Base-by-base conservation (phyloP, 2,797 vertebrate species). In the Xenentodon cancila region DNA sequence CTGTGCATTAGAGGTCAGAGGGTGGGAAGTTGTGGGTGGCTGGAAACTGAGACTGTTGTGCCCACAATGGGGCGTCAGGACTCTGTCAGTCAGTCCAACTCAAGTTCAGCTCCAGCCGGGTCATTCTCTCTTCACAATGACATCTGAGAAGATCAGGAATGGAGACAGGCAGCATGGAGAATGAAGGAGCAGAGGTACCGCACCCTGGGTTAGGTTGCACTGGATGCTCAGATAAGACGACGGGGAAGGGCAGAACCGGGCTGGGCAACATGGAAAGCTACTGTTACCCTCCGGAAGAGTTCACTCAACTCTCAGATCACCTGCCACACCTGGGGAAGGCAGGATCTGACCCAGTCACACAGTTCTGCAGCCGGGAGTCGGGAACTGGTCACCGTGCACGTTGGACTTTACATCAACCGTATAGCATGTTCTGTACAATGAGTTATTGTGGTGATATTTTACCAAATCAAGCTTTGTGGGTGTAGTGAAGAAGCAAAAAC, bases 271-370 rank as follows among this genome's bases (percentile, higher is more conserved):
- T 62, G 69, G 75, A 47, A 70, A 61, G 59, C 44, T 81, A 72
- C 66, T 71, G 68, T 85, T 81, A 81, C 77, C 44, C 18, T 75
- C 20, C 83, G 88, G 89, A 92, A 90, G 81, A 53, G 34, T 80
- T 91, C 91, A 88, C 73, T 93, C 90, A 92, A 85, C 87, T 64
- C 69, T 73, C 61, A 74, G 87, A 83, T 91, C 84, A 85, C 75
- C 79, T 87, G 75, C 68, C 65, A 81, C 80, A 88, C 80, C 80
- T 84, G 85, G 22, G 44, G 70, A 77, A 68, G 69, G 53, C 74
- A 63, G 15, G 53, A 61, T 44, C 59, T 47, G 68, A 73, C 59
- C 48, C 30, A 54, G 52, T 64, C 60, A 62, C 21, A 60, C 65
- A 69, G 58, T 22, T 50, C 21, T 55, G 76, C 46, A 54, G 64